Base-by-base conservation (phyloP, 2,113 vertebrate genomes). In the Nerophis lumbriciformis region DNA sequence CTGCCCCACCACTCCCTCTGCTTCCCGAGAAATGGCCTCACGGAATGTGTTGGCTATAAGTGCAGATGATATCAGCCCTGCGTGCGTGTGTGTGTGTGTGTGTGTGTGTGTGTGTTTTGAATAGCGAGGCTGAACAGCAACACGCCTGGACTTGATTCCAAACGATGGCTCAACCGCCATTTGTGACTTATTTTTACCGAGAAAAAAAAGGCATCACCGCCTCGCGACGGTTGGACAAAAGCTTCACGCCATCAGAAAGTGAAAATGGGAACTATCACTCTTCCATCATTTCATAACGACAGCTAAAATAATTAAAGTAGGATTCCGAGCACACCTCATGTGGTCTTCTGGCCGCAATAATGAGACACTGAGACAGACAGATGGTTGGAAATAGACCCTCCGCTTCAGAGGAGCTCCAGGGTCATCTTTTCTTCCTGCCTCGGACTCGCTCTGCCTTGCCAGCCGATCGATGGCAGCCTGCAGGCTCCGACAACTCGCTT, bases 391-490 rank as follows among this genome's bases (percentile, higher is more conserved):
- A 88, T 81, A 86, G 82, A 75, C 57, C 67, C 71, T 73, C 63
- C 12, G 54, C 72, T 71, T 81, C 72, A 78, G 76, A 77, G 69
- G 60, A 79, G 69, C 71, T 83, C 73, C 19, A 0, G 63, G 80
- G 58, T 48, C 42, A 13, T 74, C 68, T 48, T 76, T 65, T 72
- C 64, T 39, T 61, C 53, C 48, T 14, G 45, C 56, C 59, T 55
- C 55, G 44, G 45, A 37, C 48, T 50, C 45, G 50, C 66, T 61
- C 54, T 72, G 53, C 75, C 76, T 62, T 74, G 63, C 71, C 57
- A 67, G 72, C 61, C 75, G 65, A 88, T 88, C 85, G 75, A 87
- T 87, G 87, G 64, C 72, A 64, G 82, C 82, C 82, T 71, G 21
- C 12, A 63, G 87, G 80, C 68, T 76, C 68, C 77, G 80, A 80